These are phyloP conservation scores for Alexandromys fortis DNA, from an alignment of 2,113 vertebrate species.

Conservation along the genomic window DNA sequence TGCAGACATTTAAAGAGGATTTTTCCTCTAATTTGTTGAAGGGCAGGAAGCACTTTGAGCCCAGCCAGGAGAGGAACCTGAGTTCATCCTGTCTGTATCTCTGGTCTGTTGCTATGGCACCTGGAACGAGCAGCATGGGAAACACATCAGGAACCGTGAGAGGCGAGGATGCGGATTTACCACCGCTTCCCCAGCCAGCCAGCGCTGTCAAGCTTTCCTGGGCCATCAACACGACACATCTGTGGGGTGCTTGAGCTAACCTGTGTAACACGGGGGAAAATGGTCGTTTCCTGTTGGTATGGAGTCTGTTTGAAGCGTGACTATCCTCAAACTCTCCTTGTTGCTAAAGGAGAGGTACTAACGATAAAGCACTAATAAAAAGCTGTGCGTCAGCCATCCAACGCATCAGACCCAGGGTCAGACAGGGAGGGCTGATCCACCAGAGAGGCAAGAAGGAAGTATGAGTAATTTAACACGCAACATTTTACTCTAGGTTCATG, in stretches of 20 bases:
- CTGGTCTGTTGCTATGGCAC: constrained; percentile 71
- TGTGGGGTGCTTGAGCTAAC: constrained; percentile 76
- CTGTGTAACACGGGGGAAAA: constrained; percentile 71
- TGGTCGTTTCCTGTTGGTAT: constrained; percentile 75
- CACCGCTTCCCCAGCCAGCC: constrained; percentile 74
- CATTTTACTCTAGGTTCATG: neutral
- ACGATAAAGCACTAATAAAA: constrained; percentile 76
- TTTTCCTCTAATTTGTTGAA: neutral
- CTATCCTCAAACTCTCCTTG: constrained; percentile 79
- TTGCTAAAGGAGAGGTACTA: constrained; percentile 82
- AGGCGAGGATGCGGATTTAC: constrained; percentile 28
- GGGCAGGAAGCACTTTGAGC: constrained; percentile 65
- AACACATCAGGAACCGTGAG: constrained; percentile 49
- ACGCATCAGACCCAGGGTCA: constrained; percentile 76
- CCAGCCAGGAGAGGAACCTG: constrained; percentile 33
- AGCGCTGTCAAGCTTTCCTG: constrained; percentile 72
- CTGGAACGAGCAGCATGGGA: constrained; percentile 70
- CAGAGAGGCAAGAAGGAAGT: constrained; percentile 71
- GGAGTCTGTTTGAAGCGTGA: constrained; percentile 79
- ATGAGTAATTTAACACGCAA: constrained; percentile 19
- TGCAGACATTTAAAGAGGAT: constrained; percentile 6
- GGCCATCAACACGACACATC: constrained; percentile 78
- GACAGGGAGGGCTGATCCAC: constrained; percentile 56
- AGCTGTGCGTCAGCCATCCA: constrained; percentile 73
- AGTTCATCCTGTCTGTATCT: constrained; percentile 60